Base-by-base conservation (phyloP, 2,113 vertebrate species). In the Burhinus bistriatus region DNA sequence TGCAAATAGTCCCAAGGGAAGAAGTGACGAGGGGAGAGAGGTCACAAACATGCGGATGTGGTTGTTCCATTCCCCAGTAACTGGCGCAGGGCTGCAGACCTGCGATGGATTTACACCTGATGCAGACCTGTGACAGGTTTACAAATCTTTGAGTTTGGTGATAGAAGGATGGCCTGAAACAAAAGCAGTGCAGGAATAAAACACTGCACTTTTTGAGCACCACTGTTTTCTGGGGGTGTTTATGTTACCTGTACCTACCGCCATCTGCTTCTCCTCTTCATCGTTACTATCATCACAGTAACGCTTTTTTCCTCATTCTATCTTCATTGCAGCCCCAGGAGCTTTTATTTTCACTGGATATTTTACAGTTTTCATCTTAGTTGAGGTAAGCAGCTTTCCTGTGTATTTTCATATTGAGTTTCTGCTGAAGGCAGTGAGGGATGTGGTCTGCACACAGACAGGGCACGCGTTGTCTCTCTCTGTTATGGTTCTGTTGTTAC, bases 401-500 rank as follows among this genome's bases (percentile, higher is more conserved):
- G 16, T 16, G 1, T 62, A 21, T 84, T 85, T 94, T 79, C 32
- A 10, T 21, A 36, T 11, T 27, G 62, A 71, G 25, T 80, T 95
- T 92, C 58, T 70, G 32, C 45, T 47, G 87, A 79, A 95, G 52
- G 47, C 75, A 9, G 62, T 6, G 54, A 76, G 29, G n/a, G 84
- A 83, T 68, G 58, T 49, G 77, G 75, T 26, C 45, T 83, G 34
- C 45, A 51, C 32, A 12, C 55, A 52, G 26, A 23, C 44, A 72
- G 42, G 49, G 36, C 83, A 87, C 2, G 27, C 2, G 1, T 47
- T 89, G 66, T 66, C 34, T 76, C 78, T 66, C 29, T 80, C 73
- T 97, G 66, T 96, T 97, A 62, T 59, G 66, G 55, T 91, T 91
- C 69, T 97, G 94, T 91, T 96, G 89, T 95, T 95, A 91, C 83